A percentile compares a stretch with the other conserved stretches of the same genome.
phyloP scores from a whole-genome alignment of 2,113 vertebrate species.

The Apistogramma diplotaenia region DNA sequence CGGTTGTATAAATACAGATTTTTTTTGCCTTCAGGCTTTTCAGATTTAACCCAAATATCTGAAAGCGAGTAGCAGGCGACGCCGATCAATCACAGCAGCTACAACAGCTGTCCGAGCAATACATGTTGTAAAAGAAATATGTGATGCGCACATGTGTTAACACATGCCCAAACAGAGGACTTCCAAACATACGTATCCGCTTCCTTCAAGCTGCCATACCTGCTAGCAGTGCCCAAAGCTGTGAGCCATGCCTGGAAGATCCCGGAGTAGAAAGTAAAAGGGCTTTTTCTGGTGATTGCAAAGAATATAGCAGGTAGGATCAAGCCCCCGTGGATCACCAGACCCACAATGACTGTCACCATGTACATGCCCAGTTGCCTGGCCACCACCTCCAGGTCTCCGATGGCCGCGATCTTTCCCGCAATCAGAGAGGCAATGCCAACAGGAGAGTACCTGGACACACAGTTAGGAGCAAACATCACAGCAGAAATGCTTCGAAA shows the following conservation, averaged over 20 bases:
- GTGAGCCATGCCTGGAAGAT: slow-evolving; percentile 89
- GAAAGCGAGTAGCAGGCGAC: not conserved
- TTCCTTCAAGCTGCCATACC: slow-evolving; percentile 55
- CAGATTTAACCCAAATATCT: slow-evolving; percentile 16
- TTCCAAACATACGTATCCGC: not conserved
- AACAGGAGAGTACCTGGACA: slow-evolving; percentile 80
- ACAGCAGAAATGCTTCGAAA: not conserved
- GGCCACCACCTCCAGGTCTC: slow-evolving; percentile 80
- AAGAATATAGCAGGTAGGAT: slow-evolving; percentile 83
- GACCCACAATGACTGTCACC: slow-evolving; percentile 83
- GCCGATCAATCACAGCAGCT: slow-evolving; percentile 15
- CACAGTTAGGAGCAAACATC: not conserved
- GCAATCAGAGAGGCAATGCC: slow-evolving; percentile 85
- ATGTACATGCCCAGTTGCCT: slow-evolving; percentile 86
- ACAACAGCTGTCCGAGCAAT: slow-evolving; percentile 26
- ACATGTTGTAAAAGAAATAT: slow-evolving; percentile 47
- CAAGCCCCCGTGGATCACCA: slow-evolving; percentile 81
- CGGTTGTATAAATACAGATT: not conserved
- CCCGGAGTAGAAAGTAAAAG: slow-evolving; percentile 78
- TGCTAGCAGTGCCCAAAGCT: slow-evolving; percentile 84
- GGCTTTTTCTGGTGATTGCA: slow-evolving; percentile 79
- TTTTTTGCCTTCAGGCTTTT: not conserved
- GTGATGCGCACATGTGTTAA: slow-evolving; percentile 44
- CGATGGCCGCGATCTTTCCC: slow-evolving; percentile 83
- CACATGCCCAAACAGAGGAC: slow-evolving; percentile 20